Conservation (phyloP, 2,797 vertebrate genomes). For the Odontamblyopus rebecca region DNA sequence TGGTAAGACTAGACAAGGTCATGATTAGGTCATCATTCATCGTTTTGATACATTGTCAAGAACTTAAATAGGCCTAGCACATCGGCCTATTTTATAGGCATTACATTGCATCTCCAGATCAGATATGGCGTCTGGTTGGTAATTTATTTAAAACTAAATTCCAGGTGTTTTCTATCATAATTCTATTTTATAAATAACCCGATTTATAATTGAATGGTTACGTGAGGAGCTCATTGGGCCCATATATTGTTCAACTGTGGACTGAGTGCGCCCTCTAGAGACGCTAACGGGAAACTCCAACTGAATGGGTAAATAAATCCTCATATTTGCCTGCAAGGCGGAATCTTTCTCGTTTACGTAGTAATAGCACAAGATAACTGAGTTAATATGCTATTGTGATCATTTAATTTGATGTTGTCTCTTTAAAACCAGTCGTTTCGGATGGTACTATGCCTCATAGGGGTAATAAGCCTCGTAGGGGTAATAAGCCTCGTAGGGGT, state of each 20-base stretch:
- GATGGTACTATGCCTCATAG: constrained; percentile 19
- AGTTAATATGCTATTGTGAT: background rate
- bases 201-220: background rate
- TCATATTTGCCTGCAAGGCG: constrained; percentile 6
- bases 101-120: background rate
- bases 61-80: too few species aligned
- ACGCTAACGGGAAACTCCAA: background rate
- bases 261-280: constrained; percentile 54
- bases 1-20: background rate
- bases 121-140: background rate
- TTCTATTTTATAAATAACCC: background rate
- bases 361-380: background rate
- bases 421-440: rapidly evolving
- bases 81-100: background rate
- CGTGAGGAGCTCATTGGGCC: background rate
- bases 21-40: too few species aligned
- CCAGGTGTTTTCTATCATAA: background rate
- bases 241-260: background rate
- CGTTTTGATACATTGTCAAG: too few species aligned
- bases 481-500: background rate
- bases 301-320: background rate
- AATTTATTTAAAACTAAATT: background rate
- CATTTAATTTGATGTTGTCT: background rate
- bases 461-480: constrained; percentile 5
- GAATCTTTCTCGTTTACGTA: background rate